Evolutionary conservation across 2,113 vertebrate species (phyloP).

Genomic region (Hypocryptadius cinnamomeus): DNA sequence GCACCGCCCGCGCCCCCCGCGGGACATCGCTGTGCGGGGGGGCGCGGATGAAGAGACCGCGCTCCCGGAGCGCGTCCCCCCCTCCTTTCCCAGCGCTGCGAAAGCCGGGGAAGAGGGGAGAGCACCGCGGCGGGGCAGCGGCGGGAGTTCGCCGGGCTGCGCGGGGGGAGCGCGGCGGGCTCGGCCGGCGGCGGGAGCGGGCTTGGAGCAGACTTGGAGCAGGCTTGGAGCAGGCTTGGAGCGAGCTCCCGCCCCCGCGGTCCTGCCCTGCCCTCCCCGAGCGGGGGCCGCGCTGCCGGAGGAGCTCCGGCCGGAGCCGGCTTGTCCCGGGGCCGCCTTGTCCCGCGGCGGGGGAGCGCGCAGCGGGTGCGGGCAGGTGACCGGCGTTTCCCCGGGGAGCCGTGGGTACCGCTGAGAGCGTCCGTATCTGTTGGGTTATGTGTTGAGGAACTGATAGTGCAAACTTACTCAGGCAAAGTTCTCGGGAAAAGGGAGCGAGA

Average conservation of each 20-base stretch:
- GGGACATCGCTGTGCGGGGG: not conserved
- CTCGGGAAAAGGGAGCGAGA: not conserved
- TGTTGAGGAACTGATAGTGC: not conserved
- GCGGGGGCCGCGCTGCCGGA: not conserved
- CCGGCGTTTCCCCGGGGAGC: not conserved
- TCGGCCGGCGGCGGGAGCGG: not conserved
- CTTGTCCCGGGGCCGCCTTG: not conserved
- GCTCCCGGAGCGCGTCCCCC: not conserved
- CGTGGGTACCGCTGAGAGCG: not conserved
- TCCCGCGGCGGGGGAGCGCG: not conserved
- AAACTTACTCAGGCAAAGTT: not conserved
- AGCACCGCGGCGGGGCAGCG: not conserved
- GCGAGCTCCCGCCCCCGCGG: not conserved
- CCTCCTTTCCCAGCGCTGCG: not conserved
- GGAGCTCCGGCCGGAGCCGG: not conserved
- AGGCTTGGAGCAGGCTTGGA: not conserved
- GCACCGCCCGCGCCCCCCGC: not conserved
- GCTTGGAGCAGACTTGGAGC: not conserved
- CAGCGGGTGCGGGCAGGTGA: not conserved
- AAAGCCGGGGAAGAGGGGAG: not conserved
- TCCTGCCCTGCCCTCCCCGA: not conserved
- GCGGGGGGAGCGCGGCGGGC: not conserved
- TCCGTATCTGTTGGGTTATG: fast-evolving
- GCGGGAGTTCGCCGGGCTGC: not conserved
- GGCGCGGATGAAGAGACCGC: not conserved